Evolutionary conservation across 2,797 vertebrate species (phyloP).

Genomic region (Lepus townsendii): DNA sequence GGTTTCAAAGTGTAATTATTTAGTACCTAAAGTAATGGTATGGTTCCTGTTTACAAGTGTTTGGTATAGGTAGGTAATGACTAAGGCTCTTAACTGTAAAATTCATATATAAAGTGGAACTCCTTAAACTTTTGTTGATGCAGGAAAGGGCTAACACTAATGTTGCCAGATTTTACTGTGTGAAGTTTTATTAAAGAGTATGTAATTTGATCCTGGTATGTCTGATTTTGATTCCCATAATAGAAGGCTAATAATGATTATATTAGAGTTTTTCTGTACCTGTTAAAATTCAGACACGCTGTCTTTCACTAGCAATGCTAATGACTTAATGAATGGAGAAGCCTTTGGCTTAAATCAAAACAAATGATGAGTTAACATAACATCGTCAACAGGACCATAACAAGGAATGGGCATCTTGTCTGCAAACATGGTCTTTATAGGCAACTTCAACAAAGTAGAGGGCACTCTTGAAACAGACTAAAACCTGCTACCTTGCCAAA

Average conservation of each 20-base stretch:
- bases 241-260: slow-evolving; percentile 73
- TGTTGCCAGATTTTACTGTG: slow-evolving; percentile 58
- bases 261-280: slow-evolving; percentile 67
- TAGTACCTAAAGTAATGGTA: slow-evolving; percentile 41
- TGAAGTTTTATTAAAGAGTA: slow-evolving; percentile 64
- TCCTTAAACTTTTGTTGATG: slow-evolving; percentile 14
- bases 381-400: slow-evolving; percentile 39
- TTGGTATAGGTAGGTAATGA: slow-evolving; percentile 57
- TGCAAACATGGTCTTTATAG: slow-evolving; percentile 8
- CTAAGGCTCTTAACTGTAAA: slow-evolving; percentile 60
- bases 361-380: slow-evolving; percentile 62
- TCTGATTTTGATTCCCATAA: slow-evolving; percentile 73
- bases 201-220: slow-evolving; percentile 64
- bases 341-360: slow-evolving; percentile 72
- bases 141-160: slow-evolving; percentile 33
- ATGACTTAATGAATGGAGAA: slow-evolving; percentile 73
- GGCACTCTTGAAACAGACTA: slow-evolving; percentile 38
- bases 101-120: slow-evolving; percentile 19
- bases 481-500: neutral
- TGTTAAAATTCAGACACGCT: slow-evolving; percentile 75
- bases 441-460: slow-evolving; percentile 51
- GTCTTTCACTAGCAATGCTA: slow-evolving; percentile 65
- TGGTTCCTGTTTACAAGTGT: slow-evolving; percentile 68
- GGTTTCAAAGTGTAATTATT: slow-evolving; percentile 66
- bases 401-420: neutral